Base-by-base conservation (phyloP, 2,888 invertebrate genomes). In the Tenthredo amoena region DNA sequence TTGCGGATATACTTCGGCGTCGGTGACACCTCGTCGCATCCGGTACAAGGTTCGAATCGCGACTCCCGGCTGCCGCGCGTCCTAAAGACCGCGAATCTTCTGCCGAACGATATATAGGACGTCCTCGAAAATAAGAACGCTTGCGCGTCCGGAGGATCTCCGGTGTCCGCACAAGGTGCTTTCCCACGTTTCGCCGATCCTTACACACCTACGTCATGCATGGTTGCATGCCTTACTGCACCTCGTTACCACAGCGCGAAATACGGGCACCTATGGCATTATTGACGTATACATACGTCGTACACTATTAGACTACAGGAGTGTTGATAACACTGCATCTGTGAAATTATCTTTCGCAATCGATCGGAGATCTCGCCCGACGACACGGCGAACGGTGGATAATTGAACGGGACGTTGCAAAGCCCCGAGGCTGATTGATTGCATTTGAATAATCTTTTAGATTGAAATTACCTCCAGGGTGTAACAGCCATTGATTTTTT, bases 1-100 rank as follows among this genome's bases (percentile, higher is more conserved):
- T 58, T 31, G 77, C 50, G 26, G 21, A 81, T 9, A 81, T 9
- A 26, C 77, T 58, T 40, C 2, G 79, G 21, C 34, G 79, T 55
- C 21, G 58, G 58, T 15, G 21, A 40, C 40, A n/a, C 43, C 81
- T 58, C 10, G 81, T 83, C 68, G 83, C 34, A 68, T 71, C 34
- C 83, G 43, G 83, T 65, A 50, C 31, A 47, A 83, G n/a, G 50
- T 68, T 83, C 83, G 83, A 47, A 83, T 21, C 43, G 71, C 37
- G 83, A 83, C 83, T 83, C 83, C 43, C 47, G 71, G 40, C 26
- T 83, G 31, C 83, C 68, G 82, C 82, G 65, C 43, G 21, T 43
- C 37, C 79, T 12, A 34, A 79, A 5, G 34, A 79, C 55, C 79
- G 40, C 15, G 31, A 40, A 15, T 58, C 62, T 62, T 62, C 81